Conservation (phyloP, 1,140 invertebrate species). For the Apolygus lucorum region DNA sequence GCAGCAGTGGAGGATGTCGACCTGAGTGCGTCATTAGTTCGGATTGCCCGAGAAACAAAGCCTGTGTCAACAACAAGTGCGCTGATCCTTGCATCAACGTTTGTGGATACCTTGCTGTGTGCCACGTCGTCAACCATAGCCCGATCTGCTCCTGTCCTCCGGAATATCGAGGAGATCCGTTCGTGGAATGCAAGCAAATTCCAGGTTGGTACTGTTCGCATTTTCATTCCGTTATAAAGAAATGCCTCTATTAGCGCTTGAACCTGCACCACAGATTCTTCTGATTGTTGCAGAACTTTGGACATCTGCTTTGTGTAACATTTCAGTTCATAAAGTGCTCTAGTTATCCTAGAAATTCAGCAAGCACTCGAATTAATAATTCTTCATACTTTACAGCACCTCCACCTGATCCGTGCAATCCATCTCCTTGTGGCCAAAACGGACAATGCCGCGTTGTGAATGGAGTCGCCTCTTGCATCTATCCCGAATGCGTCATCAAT, state of each 20-base stretch:
- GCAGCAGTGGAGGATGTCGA: conserved; percentile 49
- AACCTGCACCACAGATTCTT: too few species aligned
- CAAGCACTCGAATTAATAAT: too few species aligned
- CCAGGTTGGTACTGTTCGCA: conserved; percentile 40
- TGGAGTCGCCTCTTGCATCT: conserved; percentile 59
- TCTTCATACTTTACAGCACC: conserved; percentile 33
- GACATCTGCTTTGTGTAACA: too few species aligned
- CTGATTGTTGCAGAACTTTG: too few species aligned
- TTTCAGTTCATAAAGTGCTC: too few species aligned
- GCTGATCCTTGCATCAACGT: conserved; percentile 60
- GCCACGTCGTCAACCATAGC: conserved; percentile 66
- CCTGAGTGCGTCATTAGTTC: conserved; percentile 67
- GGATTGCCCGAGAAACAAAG: conserved; percentile 60
- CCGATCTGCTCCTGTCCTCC: conserved; percentile 67
- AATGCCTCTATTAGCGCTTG: too few species aligned
- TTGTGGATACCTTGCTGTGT: conserved; percentile 57
- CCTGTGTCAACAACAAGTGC: conserved; percentile 64
- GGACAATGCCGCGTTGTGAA: conserved; percentile 67
- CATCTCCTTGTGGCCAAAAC: conserved; percentile 67
- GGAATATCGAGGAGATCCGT: conserved; percentile 64
- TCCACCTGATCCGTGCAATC: conserved; percentile 60
- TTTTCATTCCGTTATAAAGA: too few species aligned
- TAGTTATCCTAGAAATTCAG: too few species aligned
- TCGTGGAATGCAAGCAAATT: conserved; percentile 53
- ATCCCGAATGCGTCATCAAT: conserved; percentile 78